phyloP scores from a whole-genome alignment of 2,113 vertebrate genomes.

The rat (Rattus norvegicus) region DNA sequence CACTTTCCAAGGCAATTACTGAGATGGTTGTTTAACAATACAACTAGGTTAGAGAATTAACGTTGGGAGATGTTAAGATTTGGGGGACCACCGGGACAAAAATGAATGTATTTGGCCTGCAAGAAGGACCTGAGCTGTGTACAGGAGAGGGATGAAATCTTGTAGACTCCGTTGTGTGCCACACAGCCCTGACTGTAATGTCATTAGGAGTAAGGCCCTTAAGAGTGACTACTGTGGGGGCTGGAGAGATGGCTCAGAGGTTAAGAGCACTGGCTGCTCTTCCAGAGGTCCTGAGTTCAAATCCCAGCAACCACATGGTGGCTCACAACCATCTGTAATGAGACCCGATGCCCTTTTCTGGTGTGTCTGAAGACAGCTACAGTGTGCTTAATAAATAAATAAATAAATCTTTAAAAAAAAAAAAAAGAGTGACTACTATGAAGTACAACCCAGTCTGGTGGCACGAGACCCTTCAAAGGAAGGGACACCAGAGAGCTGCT shows the following conservation, averaged over 20 bases:
- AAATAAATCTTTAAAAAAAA: no score
- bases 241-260: no score
- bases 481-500: neutral
- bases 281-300: no score
- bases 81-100: neutral
- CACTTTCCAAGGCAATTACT: neutral
- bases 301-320: no score
- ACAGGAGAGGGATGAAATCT: neutral
- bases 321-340: no score
- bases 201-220: neutral
- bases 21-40: slow-evolving; percentile 14
- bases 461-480: neutral
- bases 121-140: neutral
- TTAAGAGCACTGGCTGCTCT: no score
- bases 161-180: neutral
- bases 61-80: neutral
- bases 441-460: neutral
- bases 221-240: neutral
- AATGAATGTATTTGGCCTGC: neutral
- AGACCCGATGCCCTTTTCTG: no score
- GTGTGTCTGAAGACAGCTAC: no score
- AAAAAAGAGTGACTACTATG: neutral
- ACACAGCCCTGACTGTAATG: neutral
- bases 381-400: no score
- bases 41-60: neutral